These are phyloP conservation scores for Lasioglossum marginatum DNA, from an alignment of 2,888 invertebrate species.

Conservation along the genomic window DNA sequence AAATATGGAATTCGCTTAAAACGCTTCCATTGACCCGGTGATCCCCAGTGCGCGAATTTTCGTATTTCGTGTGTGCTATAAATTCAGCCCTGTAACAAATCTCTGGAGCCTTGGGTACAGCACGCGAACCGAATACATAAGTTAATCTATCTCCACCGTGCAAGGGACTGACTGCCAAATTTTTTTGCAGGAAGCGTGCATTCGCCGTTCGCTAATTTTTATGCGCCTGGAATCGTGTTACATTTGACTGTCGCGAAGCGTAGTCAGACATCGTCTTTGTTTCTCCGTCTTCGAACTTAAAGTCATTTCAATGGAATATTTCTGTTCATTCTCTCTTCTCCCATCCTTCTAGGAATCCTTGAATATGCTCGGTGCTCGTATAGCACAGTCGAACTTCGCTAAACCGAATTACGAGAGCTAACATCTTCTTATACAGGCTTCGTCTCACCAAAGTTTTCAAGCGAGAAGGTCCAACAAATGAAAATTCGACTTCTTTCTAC, in stretches of 20 bases:
- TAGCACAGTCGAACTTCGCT: background rate
- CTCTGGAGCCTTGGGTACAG: constrained; percentile 65
- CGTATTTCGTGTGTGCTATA: constrained; percentile 61
- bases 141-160: constrained; percentile 50
- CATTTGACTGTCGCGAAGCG: background rate
- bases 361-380: background rate
- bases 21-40: constrained; percentile 67
- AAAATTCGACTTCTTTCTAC: background rate
- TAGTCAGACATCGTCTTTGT: too few relatives aligned
- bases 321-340: background rate
- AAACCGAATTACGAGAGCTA: background rate
- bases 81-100: constrained; percentile 75
- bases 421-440: background rate
- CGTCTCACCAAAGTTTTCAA: background rate
- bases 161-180: constrained; percentile 42
- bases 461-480: background rate
- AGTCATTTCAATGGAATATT: background rate
- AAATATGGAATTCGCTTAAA: constrained; percentile 56
- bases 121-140: constrained; percentile 67
- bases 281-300: background rate
- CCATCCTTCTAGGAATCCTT: background rate
- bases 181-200: constrained; percentile 32
- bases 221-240: background rate
- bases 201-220: background rate
- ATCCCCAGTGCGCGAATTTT: constrained; percentile 60